phyloP scores from a whole-genome alignment of 1,140 invertebrate genomes.

The Aphelinus certus region DNA sequence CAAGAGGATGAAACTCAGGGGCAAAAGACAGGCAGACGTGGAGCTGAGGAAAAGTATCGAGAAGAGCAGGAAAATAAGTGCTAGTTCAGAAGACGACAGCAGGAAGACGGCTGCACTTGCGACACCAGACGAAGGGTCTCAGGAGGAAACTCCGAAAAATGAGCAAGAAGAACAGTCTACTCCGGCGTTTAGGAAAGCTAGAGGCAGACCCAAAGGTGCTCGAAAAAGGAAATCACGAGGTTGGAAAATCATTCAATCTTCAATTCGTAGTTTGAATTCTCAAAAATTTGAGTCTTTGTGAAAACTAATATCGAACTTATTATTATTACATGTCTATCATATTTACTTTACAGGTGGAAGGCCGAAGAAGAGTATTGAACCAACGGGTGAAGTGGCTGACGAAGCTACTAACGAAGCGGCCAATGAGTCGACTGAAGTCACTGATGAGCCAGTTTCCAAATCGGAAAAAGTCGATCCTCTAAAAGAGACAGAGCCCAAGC shows the following conservation, averaged over 20 bases:
- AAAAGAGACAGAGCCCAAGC: slow-evolving; percentile 13
- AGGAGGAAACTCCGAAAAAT: slow-evolving; percentile 41
- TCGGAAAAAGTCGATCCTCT: slow-evolving; percentile 13
- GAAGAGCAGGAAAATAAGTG: slow-evolving; percentile 59
- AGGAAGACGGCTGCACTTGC: slow-evolving; percentile 34
- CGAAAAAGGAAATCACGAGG: slow-evolving; percentile 47
- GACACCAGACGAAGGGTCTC: slow-evolving; percentile 40
- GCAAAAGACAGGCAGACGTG: slow-evolving; percentile 64
- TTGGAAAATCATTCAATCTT: neutral
- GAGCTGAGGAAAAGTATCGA: slow-evolving; percentile 69
- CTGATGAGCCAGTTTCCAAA: slow-evolving; percentile 1
- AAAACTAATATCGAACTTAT: too few species aligned
- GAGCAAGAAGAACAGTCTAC: slow-evolving; percentile 34
- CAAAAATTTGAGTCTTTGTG: neutral
- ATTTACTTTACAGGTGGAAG: slow-evolving; percentile 9
- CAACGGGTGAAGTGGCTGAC: slow-evolving; percentile 2
- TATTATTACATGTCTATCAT: too few species aligned
- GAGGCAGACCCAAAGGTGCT: slow-evolving; percentile 54
- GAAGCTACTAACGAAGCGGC: slow-evolving; percentile 11
- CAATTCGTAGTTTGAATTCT: neutral
- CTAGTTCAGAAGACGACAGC: slow-evolving; percentile 58
- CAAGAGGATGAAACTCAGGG: slow-evolving; percentile 67
- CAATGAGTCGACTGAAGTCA: neutral
- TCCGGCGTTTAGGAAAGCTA: slow-evolving; percentile 47
- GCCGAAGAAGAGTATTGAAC: neutral